Evolutionary conservation across 1,140 invertebrate species (phyloP), one percentile per base, ranked within the genome.

Genomic region (Drosophila serrata): DNA sequence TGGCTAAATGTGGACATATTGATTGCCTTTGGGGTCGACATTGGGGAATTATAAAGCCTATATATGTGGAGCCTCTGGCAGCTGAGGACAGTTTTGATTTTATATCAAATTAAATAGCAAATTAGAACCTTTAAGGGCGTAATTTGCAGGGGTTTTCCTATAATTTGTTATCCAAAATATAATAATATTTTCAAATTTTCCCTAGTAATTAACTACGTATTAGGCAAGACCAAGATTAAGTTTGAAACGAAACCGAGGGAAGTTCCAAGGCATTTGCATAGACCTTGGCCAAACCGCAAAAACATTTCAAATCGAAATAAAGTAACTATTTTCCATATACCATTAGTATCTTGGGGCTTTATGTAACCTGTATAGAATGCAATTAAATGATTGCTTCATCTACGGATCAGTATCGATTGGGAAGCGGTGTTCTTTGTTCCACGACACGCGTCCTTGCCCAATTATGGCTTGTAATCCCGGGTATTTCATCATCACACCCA

Each of bases 371-470:
- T 22, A 37, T 12, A 27, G 24, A 62, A 12, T 37, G 37, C 61
- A 29, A 35, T 45, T 67, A 2, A 43, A 19, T 42, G 8, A 39
- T 64, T 68, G 19, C 27, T 37, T 49, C 35, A 64, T 68, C 35
- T 29, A 2, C 2, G 4, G 12, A 6, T 1, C 8, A 17, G 13
- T 37, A 22, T 53, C 13, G 22, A 15, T 35, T 9, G 49, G 31
- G 17, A 19, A 13, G 45, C 4, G 27, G 11, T 12, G 6, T 35
- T 43, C 61, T 69, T 69, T 67, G 61, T 67, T 37, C 1, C 19
- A 6, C 29, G 15, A 65, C 60, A 39, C 43, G 60, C 37, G 63
- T 68, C 64, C 64, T 68, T 68, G 64, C 59, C 24, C 60, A 67
- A 65, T 48, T 33, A 60, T 31, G 19, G 27, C 31, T n/a, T 61